Evolutionary conservation across 2,797 vertebrate genomes (phyloP), one percentile per base, ranked within the genome.

Genomic region (Pipistrellus pygmaeus): DNA sequence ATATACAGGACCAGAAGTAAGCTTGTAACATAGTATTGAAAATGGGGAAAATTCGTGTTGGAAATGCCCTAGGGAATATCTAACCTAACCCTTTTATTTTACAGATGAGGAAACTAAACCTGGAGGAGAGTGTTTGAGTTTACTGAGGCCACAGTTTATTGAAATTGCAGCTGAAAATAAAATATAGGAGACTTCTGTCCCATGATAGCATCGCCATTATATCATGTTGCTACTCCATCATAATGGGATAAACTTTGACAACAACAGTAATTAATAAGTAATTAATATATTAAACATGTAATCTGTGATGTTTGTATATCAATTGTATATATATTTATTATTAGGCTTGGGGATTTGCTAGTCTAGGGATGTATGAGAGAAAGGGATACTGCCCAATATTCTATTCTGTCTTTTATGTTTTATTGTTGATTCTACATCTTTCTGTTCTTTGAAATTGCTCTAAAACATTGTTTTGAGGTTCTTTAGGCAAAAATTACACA

Each of bases 91-190:
- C 10, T 88, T 80, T 91, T 8, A 88, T 85, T 93, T 95, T 82
- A 53, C 18, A 92, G 81, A 88, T 90, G 38, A 91, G 57, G 41
- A 95, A 77, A 80, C 9, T 68, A 95, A 68, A 32, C 32, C 38
- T 51, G 73, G 87, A 84, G 44, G 46, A 91, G 20, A 62, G 21
- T 88, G 87, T 77, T 15, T 87, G 68, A 76, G 23, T 97, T 90
- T 27, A 57, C 0, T 23, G 53, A 85, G 53, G 53, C 62, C 17
- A 44, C 7, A 48, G 2, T 62, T 41, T 68, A 44, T 8, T 62
- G 20, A 46, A 18, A 21, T 44, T 20, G 25, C 8, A 27, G 23
- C 15, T 91, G 21, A 91, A 30, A 73, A 72, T 4, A 85, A 25
- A 87, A 62, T 11, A 12, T 27, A 51, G 4, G 32, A 87, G 10